Percentiles rank a stretch among this genome's conserved stretches.
Evolutionary conservation across 2,113 vertebrate genomes (phyloP).

Genomic region (Elanoides forficatus): DNA sequence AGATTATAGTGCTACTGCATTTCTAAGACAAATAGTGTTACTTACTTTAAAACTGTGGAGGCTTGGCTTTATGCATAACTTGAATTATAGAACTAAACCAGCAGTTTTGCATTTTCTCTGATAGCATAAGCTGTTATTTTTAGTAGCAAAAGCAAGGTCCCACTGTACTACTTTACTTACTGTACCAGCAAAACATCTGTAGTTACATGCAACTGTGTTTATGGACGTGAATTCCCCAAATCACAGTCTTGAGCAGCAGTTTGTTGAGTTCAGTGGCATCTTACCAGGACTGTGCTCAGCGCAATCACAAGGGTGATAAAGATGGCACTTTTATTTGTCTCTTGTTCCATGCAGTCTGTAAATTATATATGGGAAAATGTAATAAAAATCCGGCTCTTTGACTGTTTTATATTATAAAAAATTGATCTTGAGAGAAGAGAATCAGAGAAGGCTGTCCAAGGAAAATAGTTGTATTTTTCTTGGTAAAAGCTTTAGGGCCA

Average conservation of each 20-base stretch:
- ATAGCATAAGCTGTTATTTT: neutral
- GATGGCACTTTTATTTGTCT: neutral
- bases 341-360: neutral
- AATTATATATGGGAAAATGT: conserved; percentile 1
- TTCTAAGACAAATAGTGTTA: neutral
- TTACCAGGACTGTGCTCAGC: neutral
- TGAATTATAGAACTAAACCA: neutral
- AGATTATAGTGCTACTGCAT: neutral
- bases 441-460: neutral
- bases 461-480: neutral
- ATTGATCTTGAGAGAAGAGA: neutral
- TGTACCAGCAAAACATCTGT: neutral
- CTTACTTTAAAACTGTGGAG: neutral
- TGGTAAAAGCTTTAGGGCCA: neutral
- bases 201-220: neutral
- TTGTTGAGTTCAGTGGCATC: neutral
- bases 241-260: neutral
- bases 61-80: neutral
- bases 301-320: neutral
- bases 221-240: neutral
- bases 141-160: neutral
- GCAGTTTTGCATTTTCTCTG: neutral
- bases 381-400: neutral
- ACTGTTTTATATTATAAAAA: neutral
- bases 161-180: neutral